Evolutionary conservation across 2,797 vertebrate species (phyloP).

Genomic region (Staurois parvus): DNA sequence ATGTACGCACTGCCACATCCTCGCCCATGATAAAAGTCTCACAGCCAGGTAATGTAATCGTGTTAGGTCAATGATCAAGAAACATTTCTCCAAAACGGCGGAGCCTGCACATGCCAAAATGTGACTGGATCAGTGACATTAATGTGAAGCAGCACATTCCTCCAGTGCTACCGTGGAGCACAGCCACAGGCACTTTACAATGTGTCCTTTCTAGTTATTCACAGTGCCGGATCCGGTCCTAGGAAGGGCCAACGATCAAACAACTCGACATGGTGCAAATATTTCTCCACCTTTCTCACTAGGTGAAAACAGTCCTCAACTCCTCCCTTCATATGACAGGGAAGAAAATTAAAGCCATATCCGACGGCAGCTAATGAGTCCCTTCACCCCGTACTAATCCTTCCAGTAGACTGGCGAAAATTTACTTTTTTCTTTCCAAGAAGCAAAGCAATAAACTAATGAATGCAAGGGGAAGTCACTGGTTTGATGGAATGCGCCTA

Average conservation of each 20-base stretch:
- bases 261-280: background rate
- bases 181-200: conserved; percentile 48
- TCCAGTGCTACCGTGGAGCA: conserved; percentile 5
- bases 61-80: conserved; percentile 25
- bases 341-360: conserved; percentile 11
- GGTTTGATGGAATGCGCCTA: background rate
- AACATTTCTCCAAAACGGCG: conserved; percentile 21
- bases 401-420: background rate
- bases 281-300: conserved; percentile 9
- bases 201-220: conserved; percentile 27
- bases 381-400: background rate
- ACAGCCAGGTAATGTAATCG: conserved; percentile 11
- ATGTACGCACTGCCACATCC: background rate
- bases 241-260: conserved; percentile 34
- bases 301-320: background rate
- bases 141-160: conserved; percentile 52
- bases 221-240: background rate
- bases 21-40: background rate
- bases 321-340: background rate
- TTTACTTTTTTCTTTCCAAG: background rate
- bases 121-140: conserved; percentile 56
- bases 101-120: conserved; percentile 46
- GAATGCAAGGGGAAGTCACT: background rate
- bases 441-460: background rate
- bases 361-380: background rate